These are phyloP conservation scores for Tenthredo distinguenda DNA, from an alignment of 2,888 invertebrate genomes.

Conservation along the genomic window DNA sequence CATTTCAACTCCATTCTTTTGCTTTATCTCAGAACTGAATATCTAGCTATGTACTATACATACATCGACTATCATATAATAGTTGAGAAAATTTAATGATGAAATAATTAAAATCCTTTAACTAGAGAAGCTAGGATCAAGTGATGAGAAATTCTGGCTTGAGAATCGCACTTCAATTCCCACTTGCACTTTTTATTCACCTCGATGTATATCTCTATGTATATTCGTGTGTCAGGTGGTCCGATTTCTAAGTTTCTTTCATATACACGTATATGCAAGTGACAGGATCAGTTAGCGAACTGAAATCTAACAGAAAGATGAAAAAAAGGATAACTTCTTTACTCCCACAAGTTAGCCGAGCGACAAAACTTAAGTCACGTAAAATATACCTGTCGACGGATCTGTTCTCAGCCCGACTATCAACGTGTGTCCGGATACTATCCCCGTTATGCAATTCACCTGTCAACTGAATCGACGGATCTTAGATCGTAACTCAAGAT, in stretches of 20 bases:
- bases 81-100: neutral
- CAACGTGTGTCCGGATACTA: slow-evolving; percentile 1
- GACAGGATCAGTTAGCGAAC: neutral
- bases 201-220: neutral
- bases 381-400: slow-evolving; percentile 20
- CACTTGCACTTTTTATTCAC: neutral
- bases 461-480: slow-evolving; percentile 9
- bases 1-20: neutral
- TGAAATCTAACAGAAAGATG: neutral
- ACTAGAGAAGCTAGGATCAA: neutral
- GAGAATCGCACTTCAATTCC: slow-evolving; percentile 11
- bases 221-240: neutral
- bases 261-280: neutral
- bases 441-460: neutral
- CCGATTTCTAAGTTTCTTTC: slow-evolving; percentile 18
- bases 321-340: neutral
- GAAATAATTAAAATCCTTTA: neutral
- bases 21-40: neutral
- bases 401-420: neutral
- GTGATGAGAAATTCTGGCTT: slow-evolving; percentile 6
- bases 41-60: neutral
- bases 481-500: neutral
- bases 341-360: neutral
- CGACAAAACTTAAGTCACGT: slow-evolving; percentile 28
- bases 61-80: neutral